phyloP scores from a whole-genome alignment of 2,797 vertebrate genomes.

The Pseudochromis fuscus region DNA sequence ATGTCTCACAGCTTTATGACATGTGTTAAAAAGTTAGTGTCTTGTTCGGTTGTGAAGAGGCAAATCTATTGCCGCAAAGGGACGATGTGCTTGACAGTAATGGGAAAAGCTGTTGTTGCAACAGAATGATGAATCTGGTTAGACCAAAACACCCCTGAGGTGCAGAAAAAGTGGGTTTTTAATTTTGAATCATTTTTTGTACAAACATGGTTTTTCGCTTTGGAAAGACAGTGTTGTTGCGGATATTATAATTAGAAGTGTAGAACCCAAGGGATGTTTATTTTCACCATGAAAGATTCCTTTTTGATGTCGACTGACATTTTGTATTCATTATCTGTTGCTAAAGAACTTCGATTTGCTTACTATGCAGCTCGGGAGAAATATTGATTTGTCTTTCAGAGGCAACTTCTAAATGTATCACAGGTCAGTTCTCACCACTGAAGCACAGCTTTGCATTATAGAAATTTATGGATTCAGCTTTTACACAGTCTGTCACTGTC shows the following conservation, averaged over 20 bases:
- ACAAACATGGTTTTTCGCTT: slow-evolving; percentile 17
- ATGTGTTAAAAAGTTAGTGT: slow-evolving; percentile 81
- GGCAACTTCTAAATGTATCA: slow-evolving; percentile 67
- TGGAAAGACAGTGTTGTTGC: slow-evolving; percentile 32
- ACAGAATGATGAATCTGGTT: slow-evolving; percentile 66
- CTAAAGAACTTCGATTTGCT: slow-evolving; percentile 80
- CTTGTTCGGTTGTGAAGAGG: slow-evolving; percentile 75
- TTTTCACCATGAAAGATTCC: slow-evolving; percentile 47
- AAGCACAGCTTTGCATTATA: slow-evolving; percentile 74
- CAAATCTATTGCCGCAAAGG: slow-evolving; percentile 74
- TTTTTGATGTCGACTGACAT: slow-evolving; percentile 69
- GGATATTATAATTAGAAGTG: slow-evolving; percentile 54
- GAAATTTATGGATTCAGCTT: slow-evolving; percentile 71
- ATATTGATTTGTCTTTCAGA: slow-evolving; percentile 80
- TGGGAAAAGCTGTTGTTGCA: slow-evolving; percentile 70
- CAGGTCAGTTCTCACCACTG: slow-evolving; percentile 71
- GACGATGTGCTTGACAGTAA: slow-evolving; percentile 73
- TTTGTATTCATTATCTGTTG: slow-evolving; percentile 77
- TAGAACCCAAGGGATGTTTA: slow-evolving; percentile 52
- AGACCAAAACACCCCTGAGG: slow-evolving; percentile 64
- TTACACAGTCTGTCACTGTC: slow-evolving; percentile 63
- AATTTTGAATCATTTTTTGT: slow-evolving; percentile 52
- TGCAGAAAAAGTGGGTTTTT: slow-evolving; percentile 53
- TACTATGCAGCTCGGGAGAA: slow-evolving; percentile 71
- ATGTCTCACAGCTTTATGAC: slow-evolving; percentile 80